Evolutionary conservation across 2,797 vertebrate genomes (phyloP), one percentile per base, ranked within the genome.

Genomic region (Mionectes olivaceus): DNA sequence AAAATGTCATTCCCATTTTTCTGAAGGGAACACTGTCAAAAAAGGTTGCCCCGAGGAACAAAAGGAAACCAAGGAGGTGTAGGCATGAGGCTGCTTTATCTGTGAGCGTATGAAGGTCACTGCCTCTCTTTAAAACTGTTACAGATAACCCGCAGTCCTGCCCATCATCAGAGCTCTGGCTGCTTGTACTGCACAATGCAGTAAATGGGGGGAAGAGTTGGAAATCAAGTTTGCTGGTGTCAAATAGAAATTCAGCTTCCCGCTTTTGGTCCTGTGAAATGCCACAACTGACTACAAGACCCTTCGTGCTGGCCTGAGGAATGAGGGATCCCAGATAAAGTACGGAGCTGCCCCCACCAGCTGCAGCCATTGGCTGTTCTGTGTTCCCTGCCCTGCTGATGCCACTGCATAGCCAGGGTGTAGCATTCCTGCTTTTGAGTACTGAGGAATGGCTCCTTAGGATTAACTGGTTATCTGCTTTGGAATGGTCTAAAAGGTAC

Each of bases 71-170:
- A 23, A 50, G 14, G 46, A 27, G 33, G 18, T 7, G 4, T 32
- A 41, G 59, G 63, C 84, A 41, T 14, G 11, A 60, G 13, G 22
- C n/a, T 1, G 11, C 44, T 70, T n/a, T 22, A 7, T 46, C 30
- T 44, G 0, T 4, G 30, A 57, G 14, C 0, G 0, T 27, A 2
- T 13, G 27, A 46, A 65, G 35, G 23, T 74, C 44, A 21, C 32
- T 35, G 46, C 17, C 24, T 85, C 10, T 17, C 30, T 70, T 22
- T n/a, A 27, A 65, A 46, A 18, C 3, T 6, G 0, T 52, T 53
- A 13, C 13, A 55, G 75, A 21, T 22, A 64, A 64, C 27, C 37
- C 1, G 0, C 10, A 7, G 52, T 33, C 30, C 16, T 70, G 30
- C 64, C 69, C 6, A 2, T 24, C 5, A 2, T 12, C 28, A 24